A percentile compares a stretch with the other conserved stretches of the same genome.
phyloP scores from a whole-genome alignment of 2,888 invertebrate species.

The Drosophila lacicola region DNA sequence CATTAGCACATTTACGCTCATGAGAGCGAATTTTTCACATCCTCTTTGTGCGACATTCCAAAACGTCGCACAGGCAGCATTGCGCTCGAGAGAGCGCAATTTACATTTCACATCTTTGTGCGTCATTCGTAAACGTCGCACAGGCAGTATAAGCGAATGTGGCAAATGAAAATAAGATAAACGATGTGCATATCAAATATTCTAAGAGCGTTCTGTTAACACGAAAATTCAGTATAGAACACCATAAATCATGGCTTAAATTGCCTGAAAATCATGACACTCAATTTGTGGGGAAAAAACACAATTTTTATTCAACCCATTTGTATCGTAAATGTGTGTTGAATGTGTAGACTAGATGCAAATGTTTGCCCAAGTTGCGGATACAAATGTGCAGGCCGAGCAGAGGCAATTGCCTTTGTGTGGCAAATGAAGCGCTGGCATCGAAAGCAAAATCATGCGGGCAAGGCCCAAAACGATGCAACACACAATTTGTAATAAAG shows the following conservation, averaged over 20 bases:
- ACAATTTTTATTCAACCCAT: not conserved
- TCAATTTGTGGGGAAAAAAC: no score
- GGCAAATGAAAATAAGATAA: not conserved
- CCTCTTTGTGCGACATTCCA: not conserved
- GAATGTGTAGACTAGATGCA: not conserved
- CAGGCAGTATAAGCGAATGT: not conserved
- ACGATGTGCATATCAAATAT: not conserved
- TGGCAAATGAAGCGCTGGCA: constrained; percentile 21
- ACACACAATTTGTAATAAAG: not conserved
- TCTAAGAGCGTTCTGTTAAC: not conserved
- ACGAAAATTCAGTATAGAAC: no score
- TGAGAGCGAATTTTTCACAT: not conserved
- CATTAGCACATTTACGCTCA: not conserved
- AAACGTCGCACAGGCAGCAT: not conserved
- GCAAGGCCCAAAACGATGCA: constrained; percentile 1
- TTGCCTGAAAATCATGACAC: no score
- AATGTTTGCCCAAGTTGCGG: constrained; percentile 22
- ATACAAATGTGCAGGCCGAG: constrained; percentile 15
- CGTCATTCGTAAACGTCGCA: not conserved
- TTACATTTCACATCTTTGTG: not conserved
- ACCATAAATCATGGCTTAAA: no score
- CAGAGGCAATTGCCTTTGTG: constrained; percentile 7
- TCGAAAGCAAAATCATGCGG: not conserved
- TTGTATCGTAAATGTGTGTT: not conserved
- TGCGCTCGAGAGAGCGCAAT: not conserved